Evolutionary conservation across 2,888 invertebrate genomes (phyloP).

Genomic region (Epirrhoe alternata): DNA sequence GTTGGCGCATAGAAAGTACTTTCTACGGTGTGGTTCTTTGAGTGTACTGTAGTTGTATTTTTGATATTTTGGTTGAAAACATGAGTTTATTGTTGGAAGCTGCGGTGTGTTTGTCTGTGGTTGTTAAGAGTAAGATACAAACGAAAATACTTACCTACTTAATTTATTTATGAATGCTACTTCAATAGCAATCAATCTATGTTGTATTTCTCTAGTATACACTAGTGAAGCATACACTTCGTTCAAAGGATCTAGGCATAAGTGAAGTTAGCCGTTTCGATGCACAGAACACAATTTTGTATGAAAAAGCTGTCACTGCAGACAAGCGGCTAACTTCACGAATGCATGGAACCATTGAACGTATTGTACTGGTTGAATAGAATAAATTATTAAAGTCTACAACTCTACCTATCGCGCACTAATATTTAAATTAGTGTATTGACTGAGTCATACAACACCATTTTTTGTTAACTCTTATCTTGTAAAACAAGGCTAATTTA

Average conservation of each 20-base stretch:
- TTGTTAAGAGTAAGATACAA: conserved; percentile 64
- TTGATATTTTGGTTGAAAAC: conserved; percentile 39
- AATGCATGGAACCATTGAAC: too few species aligned
- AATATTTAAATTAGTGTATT: neutral
- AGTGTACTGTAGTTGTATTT: conserved; percentile 32
- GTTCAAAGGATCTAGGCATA: too few species aligned
- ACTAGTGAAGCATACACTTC: too few species aligned
- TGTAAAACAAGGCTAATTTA: conserved; percentile 21
- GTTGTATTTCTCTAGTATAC: neutral
- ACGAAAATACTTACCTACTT: neutral
- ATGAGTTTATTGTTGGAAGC: conserved; percentile 67
- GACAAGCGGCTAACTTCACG: too few species aligned
- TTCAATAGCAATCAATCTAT: neutral
- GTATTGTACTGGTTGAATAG: neutral
- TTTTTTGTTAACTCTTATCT: conserved; percentile 12
- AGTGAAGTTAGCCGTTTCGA: too few species aligned
- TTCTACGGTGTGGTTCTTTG: conserved; percentile 45
- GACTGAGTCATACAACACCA: conserved; percentile 1
- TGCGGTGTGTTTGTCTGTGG: conserved; percentile 66
- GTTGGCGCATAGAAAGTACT: conserved; percentile 59
- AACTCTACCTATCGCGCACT: neutral
- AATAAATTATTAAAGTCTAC: neutral
- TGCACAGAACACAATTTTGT: too few species aligned
- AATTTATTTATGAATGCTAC: neutral
- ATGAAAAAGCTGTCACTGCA: too few species aligned